Evolutionary conservation across 2,888 invertebrate species (phyloP).

Genomic region (Ornithoptera alexandrae): DNA sequence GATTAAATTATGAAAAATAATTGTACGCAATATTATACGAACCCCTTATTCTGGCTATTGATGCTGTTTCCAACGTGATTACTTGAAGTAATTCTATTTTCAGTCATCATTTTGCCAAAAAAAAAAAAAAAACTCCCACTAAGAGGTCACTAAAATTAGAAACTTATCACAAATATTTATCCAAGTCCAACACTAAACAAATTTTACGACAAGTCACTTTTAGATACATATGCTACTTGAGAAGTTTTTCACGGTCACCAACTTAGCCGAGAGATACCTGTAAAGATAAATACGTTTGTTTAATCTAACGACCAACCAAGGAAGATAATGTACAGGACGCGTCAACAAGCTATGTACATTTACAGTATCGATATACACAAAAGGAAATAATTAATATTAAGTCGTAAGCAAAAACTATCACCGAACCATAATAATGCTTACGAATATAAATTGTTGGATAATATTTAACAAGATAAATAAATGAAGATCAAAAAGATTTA

Average conservation of each 20-base stretch:
- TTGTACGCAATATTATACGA: conserved; percentile 46
- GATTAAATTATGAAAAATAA: conserved; percentile 33
- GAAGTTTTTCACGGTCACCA: conserved; percentile 77
- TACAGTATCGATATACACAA: conserved; percentile 39
- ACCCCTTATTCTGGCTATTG: conserved; percentile 80
- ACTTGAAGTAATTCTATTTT: conserved; percentile 86
- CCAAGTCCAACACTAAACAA: conserved; percentile 74
- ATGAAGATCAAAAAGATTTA: conserved; percentile 54
- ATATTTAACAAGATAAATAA: conserved; percentile 32
- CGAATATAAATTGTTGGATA: background rate
- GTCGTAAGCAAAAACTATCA: conserved; percentile 25
- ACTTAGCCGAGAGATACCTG: conserved; percentile 74
- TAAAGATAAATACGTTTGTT: conserved; percentile 48
- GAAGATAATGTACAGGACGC: conserved; percentile 58
- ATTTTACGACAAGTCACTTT: conserved; percentile 76
- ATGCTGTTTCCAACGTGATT: conserved; percentile 82
- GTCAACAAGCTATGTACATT: conserved; percentile 67
- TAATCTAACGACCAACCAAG: conserved; percentile 33
- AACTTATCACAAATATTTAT: conserved; percentile 75
- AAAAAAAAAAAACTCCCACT: conserved; percentile 42
- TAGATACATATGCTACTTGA: conserved; percentile 69
- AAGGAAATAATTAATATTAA: conserved; percentile 23
- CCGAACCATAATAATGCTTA: conserved; percentile 17
- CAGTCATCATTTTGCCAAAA: conserved; percentile 85
- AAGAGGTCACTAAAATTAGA: conserved; percentile 74